Base-by-base conservation (phyloP, 2,888 invertebrate species). In the Archips crataeganus region DNA sequence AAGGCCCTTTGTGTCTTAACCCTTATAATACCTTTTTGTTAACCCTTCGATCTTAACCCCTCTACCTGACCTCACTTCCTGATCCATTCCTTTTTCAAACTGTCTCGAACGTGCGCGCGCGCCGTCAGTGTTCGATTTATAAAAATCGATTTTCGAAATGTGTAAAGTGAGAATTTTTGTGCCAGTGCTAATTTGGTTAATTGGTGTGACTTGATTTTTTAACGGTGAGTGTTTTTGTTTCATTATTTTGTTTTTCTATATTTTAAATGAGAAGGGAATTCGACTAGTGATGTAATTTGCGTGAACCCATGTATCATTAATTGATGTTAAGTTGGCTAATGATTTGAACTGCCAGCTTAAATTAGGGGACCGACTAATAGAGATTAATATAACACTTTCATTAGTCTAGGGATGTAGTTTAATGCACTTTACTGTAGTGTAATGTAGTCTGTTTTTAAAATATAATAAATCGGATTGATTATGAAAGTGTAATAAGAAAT, bases 31-130 rank as follows among this genome's bases (percentile, higher is more conserved):
- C 87, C 89, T 90, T 92, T 82, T 93, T 92, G 91, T 90, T 93
- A 94, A 94, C 94, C 94, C 94, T 92, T 93, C 90, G 87, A 91
- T 92, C 93, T 93, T 91, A 90, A 86, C 82, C 86, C 87, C 85
- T 90, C 92, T 93, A 94, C 94, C 94, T 94, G 94, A 94, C 86
- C 86, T 90, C 85, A 90, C 88, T 93, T 93, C 93, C 93, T 92
- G 89, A 91, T 90, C 89, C 94, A 93, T 94, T 93, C 90, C 88
- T 88, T 91, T 85, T 83, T 85, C 80, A 84, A 88, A 85, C 87
- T 85, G 87, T 88, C 88, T 87, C 83, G 85, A 81, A 86, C 81
- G 87, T 92, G 93, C 93, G 94, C 91, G 90, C 91, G 93, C 94
- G 93, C 93, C 89, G 76, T 76, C 72, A 71, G 79, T 76, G 79